These are phyloP conservation scores for Bugulina stolonifera DNA, from an alignment of 2,888 invertebrate genomes.

Conservation along the genomic window DNA sequence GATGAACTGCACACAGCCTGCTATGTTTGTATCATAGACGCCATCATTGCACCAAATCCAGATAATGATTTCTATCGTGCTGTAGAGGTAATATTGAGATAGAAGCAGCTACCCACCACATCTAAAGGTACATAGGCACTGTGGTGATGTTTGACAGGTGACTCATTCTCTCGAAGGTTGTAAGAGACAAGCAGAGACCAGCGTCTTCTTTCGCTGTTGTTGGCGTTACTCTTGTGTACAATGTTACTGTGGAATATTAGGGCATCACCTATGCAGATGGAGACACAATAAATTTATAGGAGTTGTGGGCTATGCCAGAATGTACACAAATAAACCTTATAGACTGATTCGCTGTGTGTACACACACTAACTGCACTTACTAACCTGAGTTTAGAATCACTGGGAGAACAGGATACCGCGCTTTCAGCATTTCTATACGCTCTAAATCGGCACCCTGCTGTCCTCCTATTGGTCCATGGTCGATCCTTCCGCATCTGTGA, in stretches of 20 bases:
- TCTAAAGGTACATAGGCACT: background rate
- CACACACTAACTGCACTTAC: too few relatives aligned
- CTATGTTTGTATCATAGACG: too few relatives aligned
- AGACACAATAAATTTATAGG: too few relatives aligned
- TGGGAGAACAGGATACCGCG: background rate
- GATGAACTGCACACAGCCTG: too few relatives aligned
- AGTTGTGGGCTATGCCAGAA: too few relatives aligned
- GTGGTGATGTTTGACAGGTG: slow-evolving; percentile 7
- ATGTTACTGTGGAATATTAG: slow-evolving; percentile 20
- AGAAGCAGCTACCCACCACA: too few relatives aligned
- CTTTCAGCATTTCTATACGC: background rate
- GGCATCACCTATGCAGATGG: background rate
- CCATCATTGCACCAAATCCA: too few relatives aligned
- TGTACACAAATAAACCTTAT: too few relatives aligned
- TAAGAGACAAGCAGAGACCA: slow-evolving; percentile 13
- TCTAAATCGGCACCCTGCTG: slow-evolving; percentile 14
- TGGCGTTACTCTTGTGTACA: slow-evolving; percentile 23
- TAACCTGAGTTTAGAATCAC: slow-evolving; percentile 17
- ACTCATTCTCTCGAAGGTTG: slow-evolving; percentile 9
- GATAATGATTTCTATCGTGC: too few relatives aligned
- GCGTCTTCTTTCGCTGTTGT: slow-evolving; percentile 10
- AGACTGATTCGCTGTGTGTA: too few relatives aligned
- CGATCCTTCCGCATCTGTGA: background rate
- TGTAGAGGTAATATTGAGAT: too few relatives aligned
- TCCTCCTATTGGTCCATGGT: slow-evolving; percentile 20